These are phyloP conservation scores for Anguilla marmorata DNA, from an alignment of 2,797 vertebrate genomes.

Conservation along the genomic window DNA sequence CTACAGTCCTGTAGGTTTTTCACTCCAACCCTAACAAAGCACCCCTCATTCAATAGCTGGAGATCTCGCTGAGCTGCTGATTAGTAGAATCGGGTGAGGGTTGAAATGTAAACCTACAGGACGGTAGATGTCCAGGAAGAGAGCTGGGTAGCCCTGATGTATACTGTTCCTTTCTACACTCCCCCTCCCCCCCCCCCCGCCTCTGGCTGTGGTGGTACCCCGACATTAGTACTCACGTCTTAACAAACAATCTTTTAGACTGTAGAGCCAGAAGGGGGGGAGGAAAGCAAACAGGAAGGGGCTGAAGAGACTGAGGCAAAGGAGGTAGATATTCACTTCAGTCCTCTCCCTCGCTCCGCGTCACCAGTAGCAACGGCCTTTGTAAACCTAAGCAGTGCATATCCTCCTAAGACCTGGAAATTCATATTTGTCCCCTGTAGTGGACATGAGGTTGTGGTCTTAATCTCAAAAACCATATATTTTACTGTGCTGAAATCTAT, in stretches of 20 bases:
- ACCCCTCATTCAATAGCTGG: too few relatives aligned
- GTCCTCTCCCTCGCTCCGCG: neutral
- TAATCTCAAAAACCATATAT: too few relatives aligned
- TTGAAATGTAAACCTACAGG: too few relatives aligned
- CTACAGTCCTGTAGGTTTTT: too few relatives aligned
- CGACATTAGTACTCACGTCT: constrained; percentile 45
- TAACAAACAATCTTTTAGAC: constrained; percentile 51
- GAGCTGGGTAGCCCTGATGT: too few relatives aligned
- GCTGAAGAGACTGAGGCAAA: constrained; percentile 48
- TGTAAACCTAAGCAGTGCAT: neutral
- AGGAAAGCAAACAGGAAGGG: constrained; percentile 50
- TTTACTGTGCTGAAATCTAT: too few relatives aligned
- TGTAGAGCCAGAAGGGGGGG: constrained; percentile 47
- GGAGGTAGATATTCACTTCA: constrained; percentile 57
- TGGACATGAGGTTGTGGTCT: too few relatives aligned
- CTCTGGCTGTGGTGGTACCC: constrained; percentile 44
- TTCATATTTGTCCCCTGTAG: too few relatives aligned
- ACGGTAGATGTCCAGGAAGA: too few relatives aligned
- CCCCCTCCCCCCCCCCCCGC: neutral
- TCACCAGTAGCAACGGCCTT: neutral
- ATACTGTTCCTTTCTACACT: neutral
- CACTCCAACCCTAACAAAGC: too few relatives aligned
- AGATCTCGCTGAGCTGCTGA: too few relatives aligned
- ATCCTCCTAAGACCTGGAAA: neutral
- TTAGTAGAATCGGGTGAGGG: too few relatives aligned